Evolutionary conservation across 2,888 invertebrate genomes (phyloP), one percentile per base, ranked within the genome.

Genomic region (Melikaiella ostensackeni): DNA sequence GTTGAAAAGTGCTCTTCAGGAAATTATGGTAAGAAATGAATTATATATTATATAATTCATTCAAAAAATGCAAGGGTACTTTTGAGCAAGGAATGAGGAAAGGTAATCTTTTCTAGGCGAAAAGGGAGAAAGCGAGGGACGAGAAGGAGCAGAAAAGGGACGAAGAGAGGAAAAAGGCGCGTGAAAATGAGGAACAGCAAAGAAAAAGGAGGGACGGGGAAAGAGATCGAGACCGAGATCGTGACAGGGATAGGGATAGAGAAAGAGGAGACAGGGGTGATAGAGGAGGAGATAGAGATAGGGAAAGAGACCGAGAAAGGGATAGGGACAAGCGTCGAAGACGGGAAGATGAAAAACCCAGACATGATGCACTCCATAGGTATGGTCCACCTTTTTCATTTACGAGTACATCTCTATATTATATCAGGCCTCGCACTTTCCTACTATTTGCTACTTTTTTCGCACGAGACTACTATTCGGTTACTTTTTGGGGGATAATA

Each of bases 1-100:
- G 85, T 92, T 95, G 61, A 92, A 93, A 78, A 92, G 92, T 81
- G 93, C 93, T 55, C 90, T 94, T 55, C 93, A 94, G 84, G 94
- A 94, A 88, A 93, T 94, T 46, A 91, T 92, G 91, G 93, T 93
- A 86, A 74, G 38, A 42, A 16, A n/a, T 61, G 9, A 27, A 59
- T 24, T n/a, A n/a, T n/a, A n/a, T n/a, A n/a, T n/a, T n/a, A n/a
- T n/a, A 46, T 76, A 21, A 13, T 66, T 78, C 11, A 62, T 75
- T 63, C 9, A 9, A n/a, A 7, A 50, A 19, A 50, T 50, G n/a
- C 1, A 16, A 42, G 16, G 4, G 42, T 57, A 59, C 6, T 16
- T 13, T 16, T 27, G 5, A 27, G 16, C 27, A 7, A 16, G 11
- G 6, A 59, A 27, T 59, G 24, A 74, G 62, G 19, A 63, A 24